A percentile compares a stretch with the other conserved stretches of the same genome.
Conservation (phyloP, 1,140 invertebrate species). For the Chrysopa pallens region DNA sequence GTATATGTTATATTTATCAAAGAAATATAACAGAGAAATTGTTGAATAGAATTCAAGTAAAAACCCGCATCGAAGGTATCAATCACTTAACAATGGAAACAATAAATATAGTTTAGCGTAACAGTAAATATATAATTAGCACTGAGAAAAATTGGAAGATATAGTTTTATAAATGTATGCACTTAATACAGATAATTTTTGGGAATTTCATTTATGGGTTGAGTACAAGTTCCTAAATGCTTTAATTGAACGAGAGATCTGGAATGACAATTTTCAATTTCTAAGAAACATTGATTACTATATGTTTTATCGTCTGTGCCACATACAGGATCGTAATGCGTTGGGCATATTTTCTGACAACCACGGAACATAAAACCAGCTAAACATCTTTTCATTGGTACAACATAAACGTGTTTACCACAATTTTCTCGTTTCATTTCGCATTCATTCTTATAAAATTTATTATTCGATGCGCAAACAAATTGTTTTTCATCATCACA, state of each 20-base stretch:
- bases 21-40: too few relatives aligned
- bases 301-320: conserved; percentile 79
- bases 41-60: too few relatives aligned
- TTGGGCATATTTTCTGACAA: conserved; percentile 69
- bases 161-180: background rate
- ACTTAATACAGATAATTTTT: conserved; percentile 48
- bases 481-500: conserved; percentile 55
- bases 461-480: conserved; percentile 83
- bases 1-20: too few relatives aligned
- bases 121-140: background rate
- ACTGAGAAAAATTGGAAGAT: background rate
- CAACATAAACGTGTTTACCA: conserved; percentile 76
- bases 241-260: conserved; percentile 43
- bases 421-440: conserved; percentile 85
- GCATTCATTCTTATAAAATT: conserved; percentile 82
- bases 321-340: conserved; percentile 76
- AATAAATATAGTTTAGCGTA: too few relatives aligned
- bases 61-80: too few relatives aligned
- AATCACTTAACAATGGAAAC: too few relatives aligned
- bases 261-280: conserved; percentile 74
- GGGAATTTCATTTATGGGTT: conserved; percentile 39
- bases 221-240: conserved; percentile 48
- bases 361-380: conserved; percentile 67
- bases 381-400: conserved; percentile 67
- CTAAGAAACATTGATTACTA: conserved; percentile 80